Evolutionary conservation across 1,140 invertebrate genomes (phyloP), one percentile per base, ranked within the genome.

Genomic region (Nilaparvata lugens): DNA sequence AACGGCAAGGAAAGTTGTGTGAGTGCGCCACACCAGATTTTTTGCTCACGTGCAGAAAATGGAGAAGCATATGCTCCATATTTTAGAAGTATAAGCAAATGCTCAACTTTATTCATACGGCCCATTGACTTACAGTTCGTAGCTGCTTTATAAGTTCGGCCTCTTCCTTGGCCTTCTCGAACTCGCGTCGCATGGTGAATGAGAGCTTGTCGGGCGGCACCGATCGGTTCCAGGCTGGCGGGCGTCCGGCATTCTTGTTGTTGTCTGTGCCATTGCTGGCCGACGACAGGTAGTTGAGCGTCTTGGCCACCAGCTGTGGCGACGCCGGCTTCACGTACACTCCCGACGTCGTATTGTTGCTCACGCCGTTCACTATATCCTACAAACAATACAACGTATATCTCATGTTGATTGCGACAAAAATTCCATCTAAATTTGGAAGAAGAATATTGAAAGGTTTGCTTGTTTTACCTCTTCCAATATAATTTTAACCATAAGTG

Each of bases 181-280:
- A 90, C 70, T 94, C 91, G 62, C 92, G 78, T 67, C 91, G 84
- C 86, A 95, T 93, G 5, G 93, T 95, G 73, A 94, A 95, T 64
- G 86, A 89, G 64, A 91, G 81, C 71, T 92, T 92, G 62, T 89
- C 87, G 3, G 77, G 72, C 18, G 83, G 75, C 57, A 83, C 73
- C 62, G 86, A 84, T 62, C 82, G 83, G 67, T 84, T 89, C 86
- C 87, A 89, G 14, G 59, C 52, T 7, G 28, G 24, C 3, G 59
- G 59, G 58, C 79, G 77, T n/a, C 9, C 52, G 23, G 6, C n/a
- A 14, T 48, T 48, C 7, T 48, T 48, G 31, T 11, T 11, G 1
- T 16, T 21, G 24, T 24, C 45, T 14, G n/a, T 43, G 56, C n/a
- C 25, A 2, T 9, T 9, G 58, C 13, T 56, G n/a, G n/a, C n/a